These are phyloP conservation scores for Astreopora myriophthalma DNA, from an alignment of 64 coral and sea anemone species.

Conservation along the genomic window DNA sequence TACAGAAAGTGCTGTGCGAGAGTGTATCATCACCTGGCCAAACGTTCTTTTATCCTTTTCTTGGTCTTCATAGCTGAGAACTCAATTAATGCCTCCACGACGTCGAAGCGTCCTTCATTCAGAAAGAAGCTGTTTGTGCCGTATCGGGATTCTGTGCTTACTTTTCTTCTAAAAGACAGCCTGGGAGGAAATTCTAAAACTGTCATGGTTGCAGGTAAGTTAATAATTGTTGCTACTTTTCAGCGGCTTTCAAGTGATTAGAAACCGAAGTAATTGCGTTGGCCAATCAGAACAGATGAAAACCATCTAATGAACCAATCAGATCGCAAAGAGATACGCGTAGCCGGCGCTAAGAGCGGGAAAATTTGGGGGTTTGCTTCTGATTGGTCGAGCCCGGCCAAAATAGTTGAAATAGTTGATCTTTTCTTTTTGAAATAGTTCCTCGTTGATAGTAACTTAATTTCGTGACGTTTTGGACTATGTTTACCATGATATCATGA, in stretches of 20 bases:
- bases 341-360: not conserved
- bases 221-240: not conserved
- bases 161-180: slow-evolving; percentile 96
- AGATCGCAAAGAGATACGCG: no score
- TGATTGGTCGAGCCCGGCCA: no score
- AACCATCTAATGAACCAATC: no score
- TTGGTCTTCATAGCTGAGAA: slow-evolving; percentile 67
- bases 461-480: no score
- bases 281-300: no score
- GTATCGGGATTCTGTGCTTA: slow-evolving; percentile 91
- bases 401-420: no score
- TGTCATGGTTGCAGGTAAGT: slow-evolving; percentile 93
- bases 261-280: no score
- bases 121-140: slow-evolving; percentile 88
- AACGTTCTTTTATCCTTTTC: not conserved
- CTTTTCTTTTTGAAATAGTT: no score
- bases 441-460: no score
- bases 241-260: not conserved
- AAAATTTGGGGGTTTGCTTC: not conserved
- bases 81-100: slow-evolving; percentile 63
- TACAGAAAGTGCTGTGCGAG: not conserved
- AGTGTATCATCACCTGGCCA: not conserved
- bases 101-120: slow-evolving; percentile 44
- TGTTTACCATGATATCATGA: no score
- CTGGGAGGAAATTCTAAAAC: slow-evolving; percentile 97